A percentile compares a stretch with the other conserved stretches of the same genome.
These are phyloP conservation scores for Emesis russula DNA, from an alignment of 2,888 invertebrate genomes.

Conservation along the genomic window DNA sequence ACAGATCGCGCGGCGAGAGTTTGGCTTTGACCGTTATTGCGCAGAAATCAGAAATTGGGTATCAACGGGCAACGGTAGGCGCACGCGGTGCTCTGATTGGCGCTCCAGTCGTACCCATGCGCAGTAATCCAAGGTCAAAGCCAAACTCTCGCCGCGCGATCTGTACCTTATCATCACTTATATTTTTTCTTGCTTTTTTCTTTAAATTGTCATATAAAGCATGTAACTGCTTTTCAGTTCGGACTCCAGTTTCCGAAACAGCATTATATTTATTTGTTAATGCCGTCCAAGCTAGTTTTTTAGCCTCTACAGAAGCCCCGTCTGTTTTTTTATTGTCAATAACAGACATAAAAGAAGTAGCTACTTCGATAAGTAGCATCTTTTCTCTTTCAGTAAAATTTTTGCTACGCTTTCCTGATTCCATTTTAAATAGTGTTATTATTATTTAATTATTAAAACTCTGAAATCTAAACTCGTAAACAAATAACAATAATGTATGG, in stretches of 20 bases:
- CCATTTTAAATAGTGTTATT: constrained; percentile 18
- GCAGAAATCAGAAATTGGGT: too few relatives aligned
- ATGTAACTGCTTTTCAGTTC: constrained; percentile 57
- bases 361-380: constrained; percentile 61
- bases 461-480: too few relatives aligned
- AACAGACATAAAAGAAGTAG: constrained; percentile 50
- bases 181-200: constrained; percentile 55
- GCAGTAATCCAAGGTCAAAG: too few relatives aligned
- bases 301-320: constrained; percentile 43
- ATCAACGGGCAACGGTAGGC: too few relatives aligned
- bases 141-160: too few relatives aligned
- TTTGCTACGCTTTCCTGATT: constrained; percentile 56
- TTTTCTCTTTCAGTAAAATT: constrained; percentile 69
- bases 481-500: too few relatives aligned
- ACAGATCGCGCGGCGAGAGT: too few relatives aligned
- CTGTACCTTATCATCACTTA: constrained; percentile 44
- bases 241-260: constrained; percentile 4
- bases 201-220: constrained; percentile 62
- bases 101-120: too few relatives aligned
- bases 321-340: constrained; percentile 66
- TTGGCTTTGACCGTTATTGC: too few relatives aligned
- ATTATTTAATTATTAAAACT: background rate
- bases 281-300: background rate
- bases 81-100: too few relatives aligned
- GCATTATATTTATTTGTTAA: background rate